Evolutionary conservation across 1,140 invertebrate genomes (phyloP), one percentile per base, ranked within the genome.

Genomic region (Plutomurus gul): DNA sequence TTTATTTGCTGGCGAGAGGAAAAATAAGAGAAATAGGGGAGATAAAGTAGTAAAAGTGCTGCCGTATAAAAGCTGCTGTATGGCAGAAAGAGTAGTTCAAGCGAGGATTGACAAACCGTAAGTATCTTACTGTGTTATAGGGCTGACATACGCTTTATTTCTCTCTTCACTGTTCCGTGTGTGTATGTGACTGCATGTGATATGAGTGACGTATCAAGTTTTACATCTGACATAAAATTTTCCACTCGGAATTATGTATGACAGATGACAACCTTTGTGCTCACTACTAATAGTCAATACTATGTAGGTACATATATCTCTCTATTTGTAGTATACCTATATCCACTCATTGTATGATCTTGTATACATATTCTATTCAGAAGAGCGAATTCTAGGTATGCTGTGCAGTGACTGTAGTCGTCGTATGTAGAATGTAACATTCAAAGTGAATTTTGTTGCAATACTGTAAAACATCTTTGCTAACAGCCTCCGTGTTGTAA

Each of bases 221-320:
- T 65, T 65, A 65, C 56, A 27, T 65, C 56, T n/a, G 27, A 33
- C 56, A 65, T 65, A 65, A 65, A 65, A 65, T 16, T 65, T 16
- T 65, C 56, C 4, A 18, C 56, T 27, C 8, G 8, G 56, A 65
- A 65, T 65, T 65, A 65, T 65, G 25, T 30, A 65, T 65, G 56
- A 36, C 25, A 30, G 56, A 65, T 65, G 56, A 65, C 56, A 65
- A 65, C 56, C 56, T 65, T 65, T 65, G 56, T 65, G 56, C 51
- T 27, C 56, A 65, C 36, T 65, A 33, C 56, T 33, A 33, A 51
- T 22, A 51, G 18, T 51, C 47, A 51, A 13, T 65, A 18, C 56
- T 30, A 65, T 5, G 18, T 25, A 22, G 18, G 11, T n/a, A 10
- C 47, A 20, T 51, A 25, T 49, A 22, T 25, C 47, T n/a, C n/a